A percentile compares a stretch with the other conserved stretches of the same genome.
Conservation (phyloP, 2,888 invertebrate species). For the Lithophane leautieri region DNA sequence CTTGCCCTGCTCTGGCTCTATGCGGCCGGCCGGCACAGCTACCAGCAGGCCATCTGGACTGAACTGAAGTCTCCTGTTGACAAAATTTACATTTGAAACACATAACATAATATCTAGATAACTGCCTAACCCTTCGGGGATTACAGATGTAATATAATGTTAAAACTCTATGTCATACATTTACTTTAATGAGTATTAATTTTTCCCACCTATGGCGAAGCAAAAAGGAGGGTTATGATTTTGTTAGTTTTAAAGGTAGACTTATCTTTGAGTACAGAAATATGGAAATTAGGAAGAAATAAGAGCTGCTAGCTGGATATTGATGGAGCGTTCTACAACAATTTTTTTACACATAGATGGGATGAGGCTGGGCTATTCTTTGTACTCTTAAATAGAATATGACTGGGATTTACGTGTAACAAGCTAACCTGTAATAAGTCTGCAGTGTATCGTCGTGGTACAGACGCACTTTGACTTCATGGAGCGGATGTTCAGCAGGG, state of each 20-base stretch:
- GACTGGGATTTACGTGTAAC: too few relatives aligned
- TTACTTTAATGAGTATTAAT: not conserved
- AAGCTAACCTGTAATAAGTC: slow-evolving; percentile 93
- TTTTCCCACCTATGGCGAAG: too few relatives aligned
- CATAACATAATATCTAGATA: not conserved
- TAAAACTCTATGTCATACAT: too few relatives aligned
- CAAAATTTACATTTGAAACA: not conserved
- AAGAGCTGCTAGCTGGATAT: not conserved
- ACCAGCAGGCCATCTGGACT: slow-evolving; percentile 97
- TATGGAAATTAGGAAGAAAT: not conserved
- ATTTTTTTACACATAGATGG: not conserved
- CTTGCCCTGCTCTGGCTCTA: slow-evolving; percentile 92
- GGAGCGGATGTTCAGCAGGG: slow-evolving; percentile 90
- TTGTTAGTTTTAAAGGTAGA: not conserved
- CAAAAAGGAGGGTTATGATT: too few relatives aligned
- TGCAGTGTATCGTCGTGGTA: slow-evolving; percentile 98
- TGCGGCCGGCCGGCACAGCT: slow-evolving; percentile 97
- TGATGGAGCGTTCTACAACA: not conserved
- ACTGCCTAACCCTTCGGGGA: not conserved
- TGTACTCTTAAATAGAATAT: not conserved
- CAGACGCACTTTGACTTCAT: slow-evolving; percentile 92
- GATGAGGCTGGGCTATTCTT: not conserved
- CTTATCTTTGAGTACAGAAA: not conserved
- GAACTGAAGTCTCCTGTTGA: slow-evolving; percentile 94
- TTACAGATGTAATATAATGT: too few relatives aligned